Evolutionary conservation across 2,113 vertebrate genomes (phyloP), one percentile per base, ranked within the genome.

Genomic region (Megaceryle torquata): DNA sequence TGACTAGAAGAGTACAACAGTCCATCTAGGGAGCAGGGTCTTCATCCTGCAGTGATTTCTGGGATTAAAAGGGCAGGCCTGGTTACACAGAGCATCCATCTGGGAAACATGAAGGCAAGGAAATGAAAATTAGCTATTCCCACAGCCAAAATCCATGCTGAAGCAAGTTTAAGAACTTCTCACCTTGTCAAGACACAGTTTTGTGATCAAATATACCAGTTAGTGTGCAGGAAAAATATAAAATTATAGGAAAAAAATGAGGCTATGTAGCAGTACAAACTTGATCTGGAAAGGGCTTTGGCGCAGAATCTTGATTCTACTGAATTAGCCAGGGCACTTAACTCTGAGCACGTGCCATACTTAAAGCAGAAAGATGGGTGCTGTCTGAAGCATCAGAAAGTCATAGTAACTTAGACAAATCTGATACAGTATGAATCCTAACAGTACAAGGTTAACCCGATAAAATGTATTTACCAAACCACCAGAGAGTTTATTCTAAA

Each of bases 211-310:
- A 82, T 35, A 76, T 4, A 53, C 9, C n/a, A 51, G 25, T 28
- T 4, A 68, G 39, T 6, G 1, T 21, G 11, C 3, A 5, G 7
- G 1, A 3, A 3, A 31, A 44, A 70, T 46, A 37, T 18, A 53
- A 74, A 86, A 59, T 17, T 16, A 44, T 5, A 65, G 51, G 80
- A 91, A 74, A 83, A 33, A 10, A 28, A 63, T 8, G 37, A 70
- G 35, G 67, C 29, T 88, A 9, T 2, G 3, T 22, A 77, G 54
- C 44, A 81, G 43, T 5, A 70, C 28, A 59, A 77, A 81, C 9
- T 65, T n/a, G 6, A 72, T 54, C 46, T 59, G n/a, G 15, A 81
- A 77, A n/a, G 25, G 20, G 17, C 43, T 86, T 7, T 70, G 68
- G 37, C 4, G 2, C 37, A 64, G 57, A 85, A 88, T 37, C 17